Evolutionary conservation across 2,888 invertebrate species (phyloP), one percentile per base, ranked within the genome.

Genomic region (Itoplectis maculator): DNA sequence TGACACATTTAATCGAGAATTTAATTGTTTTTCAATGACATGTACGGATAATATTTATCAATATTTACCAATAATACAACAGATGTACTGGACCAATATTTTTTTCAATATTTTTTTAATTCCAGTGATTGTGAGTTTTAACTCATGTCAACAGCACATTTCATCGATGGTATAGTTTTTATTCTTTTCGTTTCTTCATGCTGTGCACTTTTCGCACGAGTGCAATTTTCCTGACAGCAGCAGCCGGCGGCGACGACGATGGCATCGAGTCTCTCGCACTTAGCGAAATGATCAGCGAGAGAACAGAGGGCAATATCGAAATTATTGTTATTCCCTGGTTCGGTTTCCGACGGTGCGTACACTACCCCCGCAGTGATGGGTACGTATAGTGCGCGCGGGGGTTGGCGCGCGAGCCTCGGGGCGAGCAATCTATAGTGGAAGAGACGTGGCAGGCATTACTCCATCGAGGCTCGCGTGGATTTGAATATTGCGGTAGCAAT

Each of bases 401-500:
- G 87, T 84, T 68, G 73, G 83, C 89, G 73, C 73, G 74, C 66
- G 73, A 70, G 89, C 91, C 90, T 85, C 85, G 86, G 90, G 91
- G 90, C 87, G 88, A 90, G 89, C 91, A 92, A 92, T 92, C 92
- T 91, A 91, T 91, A 91, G 88, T 87, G 79, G 79, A 69, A 77
- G 83, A 83, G 83, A 85, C 82, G 81, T 83, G n/a, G 77, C 90
- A 91, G 91, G 90, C 90, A 90, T 88, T 90, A 89, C 90, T 91
- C 89, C 89, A 89, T 89, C 89, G 89, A 88, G n/a, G 87, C 76
- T 74, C 81, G 69, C 74, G 75, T 89, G 90, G 90, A 92, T 91
- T 91, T 91, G 91, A 91, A 91, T 92, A 92, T 92, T 91, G 90
- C 91, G 90, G 88, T 86, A 88, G 91, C 88, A 89, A 91, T 92